Base-by-base conservation (phyloP, 2,797 vertebrate genomes). In the Esox lucius region DNA sequence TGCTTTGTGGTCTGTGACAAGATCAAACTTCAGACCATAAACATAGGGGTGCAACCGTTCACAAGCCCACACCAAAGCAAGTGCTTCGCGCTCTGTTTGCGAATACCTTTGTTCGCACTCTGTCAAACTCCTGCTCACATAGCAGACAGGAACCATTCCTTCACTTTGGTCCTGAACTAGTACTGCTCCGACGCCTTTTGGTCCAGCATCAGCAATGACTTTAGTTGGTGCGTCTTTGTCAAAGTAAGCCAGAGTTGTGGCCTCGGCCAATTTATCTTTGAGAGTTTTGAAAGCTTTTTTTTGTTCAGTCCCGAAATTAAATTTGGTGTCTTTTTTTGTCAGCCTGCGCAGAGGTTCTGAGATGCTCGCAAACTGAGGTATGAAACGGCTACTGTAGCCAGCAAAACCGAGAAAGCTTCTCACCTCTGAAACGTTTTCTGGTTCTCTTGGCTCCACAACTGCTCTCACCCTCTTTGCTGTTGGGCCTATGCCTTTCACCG, bases 11-110 rank as follows among this genome's bases (percentile, higher is more conserved):
- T n/a, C n/a, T n/a, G n/a, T n/a, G n/a, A n/a, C n/a, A n/a, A 78
- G 26, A 5, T 84, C 76, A 72, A 83, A 80, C 24, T 65, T 69
- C 7, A 12, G 75, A 0, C 76, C 76, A 62, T 76, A 81, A 0
- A 84, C 2, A 13, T 81, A 82, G n/a, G 76, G 48, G 5, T 77
- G 76, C 75, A 86, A 0, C n/a, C n/a, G n/a, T n/a, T n/a, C n/a
- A n/a, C n/a, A n/a, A n/a, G n/a, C n/a, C n/a, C n/a, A n/a, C n/a
- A 79, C 71, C 3, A 81, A 31, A 1, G 70, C 77, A 1, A 77
- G 6, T 7, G 70, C 72, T 49, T 82, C 74, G 1, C 26, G 0
- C 5, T 70, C 74, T 24, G 68, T 81, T 56, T 75, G 75, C 2
- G 75, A 77, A 31, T 81, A 73, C 33, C 59, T 51, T 51, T 33